A percentile compares a stretch with the other conserved stretches of the same genome.
These are phyloP conservation scores for Calycopis cecrops DNA, from an alignment of 1,140 invertebrate species.

Conservation along the genomic window DNA sequence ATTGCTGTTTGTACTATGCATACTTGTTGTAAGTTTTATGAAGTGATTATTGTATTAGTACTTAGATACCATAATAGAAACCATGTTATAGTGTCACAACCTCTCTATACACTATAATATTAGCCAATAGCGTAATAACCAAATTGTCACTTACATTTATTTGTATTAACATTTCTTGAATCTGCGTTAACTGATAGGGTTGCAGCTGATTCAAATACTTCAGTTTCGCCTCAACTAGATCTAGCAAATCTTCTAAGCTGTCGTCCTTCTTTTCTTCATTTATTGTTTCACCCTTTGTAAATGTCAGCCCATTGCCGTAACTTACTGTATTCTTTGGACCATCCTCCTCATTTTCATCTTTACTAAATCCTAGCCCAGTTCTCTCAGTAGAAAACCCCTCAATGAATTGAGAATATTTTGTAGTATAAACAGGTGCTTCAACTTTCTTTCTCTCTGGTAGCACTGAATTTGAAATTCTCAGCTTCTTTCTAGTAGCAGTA, in stretches of 20 bases:
- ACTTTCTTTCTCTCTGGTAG: slow-evolving; percentile 46
- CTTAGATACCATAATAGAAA: too few species aligned
- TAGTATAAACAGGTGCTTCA: slow-evolving; percentile 52
- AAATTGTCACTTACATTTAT: slow-evolving; percentile 46
- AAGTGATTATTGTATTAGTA: too few species aligned
- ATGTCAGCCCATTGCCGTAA: slow-evolving; percentile 59
- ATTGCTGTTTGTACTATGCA: too few species aligned
- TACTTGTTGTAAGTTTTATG: too few species aligned
- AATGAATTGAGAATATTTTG: slow-evolving; percentile 60
- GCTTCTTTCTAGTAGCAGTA: slow-evolving; percentile 45
- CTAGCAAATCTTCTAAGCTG: slow-evolving; percentile 45
- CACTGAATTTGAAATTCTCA: slow-evolving; percentile 58
- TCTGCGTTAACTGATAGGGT: slow-evolving; percentile 39
- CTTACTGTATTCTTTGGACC: slow-evolving; percentile 49
- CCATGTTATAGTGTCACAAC: too few species aligned
- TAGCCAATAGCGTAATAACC: too few species aligned
- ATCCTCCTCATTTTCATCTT: slow-evolving; percentile 35
- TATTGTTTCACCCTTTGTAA: slow-evolving; percentile 59
- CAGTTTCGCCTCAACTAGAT: slow-evolving; percentile 54
- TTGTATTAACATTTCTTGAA: slow-evolving; percentile 64
- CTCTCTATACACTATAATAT: too few species aligned
- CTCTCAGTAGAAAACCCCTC: slow-evolving; percentile 60
- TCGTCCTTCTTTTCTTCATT: slow-evolving; percentile 62
- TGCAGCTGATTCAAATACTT: slow-evolving; percentile 57
- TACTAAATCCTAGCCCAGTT: slow-evolving; percentile 58